phyloP scores from a whole-genome alignment of 2,113 vertebrate species.

The Phrynosoma blainvillii region DNA sequence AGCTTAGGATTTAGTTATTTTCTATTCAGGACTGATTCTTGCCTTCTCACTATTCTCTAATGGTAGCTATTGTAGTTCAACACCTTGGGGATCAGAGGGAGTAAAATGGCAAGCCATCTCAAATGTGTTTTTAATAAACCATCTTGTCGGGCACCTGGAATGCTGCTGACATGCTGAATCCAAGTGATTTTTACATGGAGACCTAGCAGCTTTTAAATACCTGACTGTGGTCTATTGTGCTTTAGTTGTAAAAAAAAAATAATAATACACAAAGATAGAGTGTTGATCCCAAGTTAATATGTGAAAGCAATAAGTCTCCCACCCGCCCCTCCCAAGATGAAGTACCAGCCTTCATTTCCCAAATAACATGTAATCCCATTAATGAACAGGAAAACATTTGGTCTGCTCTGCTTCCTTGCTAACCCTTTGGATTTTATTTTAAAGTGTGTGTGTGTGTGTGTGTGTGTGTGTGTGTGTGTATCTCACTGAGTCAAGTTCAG shows the following conservation, averaged over 20 bases:
- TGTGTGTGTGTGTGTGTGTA: no score
- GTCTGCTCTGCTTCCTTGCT: slow-evolving; percentile 1
- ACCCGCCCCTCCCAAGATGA: background rate
- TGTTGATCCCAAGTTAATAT: slow-evolving; percentile 17
- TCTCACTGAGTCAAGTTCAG: slow-evolving; percentile 28
- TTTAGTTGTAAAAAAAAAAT: background rate
- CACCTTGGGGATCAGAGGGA: background rate
- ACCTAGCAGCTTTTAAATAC: slow-evolving; percentile 4
- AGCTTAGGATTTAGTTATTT: background rate
- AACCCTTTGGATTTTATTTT: slow-evolving; percentile 20
- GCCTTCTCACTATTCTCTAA: background rate
- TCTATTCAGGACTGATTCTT: slow-evolving; percentile 2
- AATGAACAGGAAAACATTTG: slow-evolving; percentile 33
- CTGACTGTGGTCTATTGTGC: slow-evolving; percentile 3
- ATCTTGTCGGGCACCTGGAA: background rate
- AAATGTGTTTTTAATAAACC: slow-evolving; percentile 28
- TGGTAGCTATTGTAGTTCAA: slow-evolving; percentile 7
- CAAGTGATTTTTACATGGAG: background rate
- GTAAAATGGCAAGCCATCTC: slow-evolving; percentile 8
- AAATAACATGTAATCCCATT: slow-evolving; percentile 23
- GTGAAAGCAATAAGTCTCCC: slow-evolving; percentile 8
- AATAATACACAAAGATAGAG: background rate
- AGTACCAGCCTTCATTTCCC: slow-evolving; percentile 24
- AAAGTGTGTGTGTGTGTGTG: no score
- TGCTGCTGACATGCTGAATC: background rate